A percentile compares a stretch with the other conserved stretches of the same genome.
Conservation (phyloP, 2,113 vertebrate species). For the Indri indri region DNA sequence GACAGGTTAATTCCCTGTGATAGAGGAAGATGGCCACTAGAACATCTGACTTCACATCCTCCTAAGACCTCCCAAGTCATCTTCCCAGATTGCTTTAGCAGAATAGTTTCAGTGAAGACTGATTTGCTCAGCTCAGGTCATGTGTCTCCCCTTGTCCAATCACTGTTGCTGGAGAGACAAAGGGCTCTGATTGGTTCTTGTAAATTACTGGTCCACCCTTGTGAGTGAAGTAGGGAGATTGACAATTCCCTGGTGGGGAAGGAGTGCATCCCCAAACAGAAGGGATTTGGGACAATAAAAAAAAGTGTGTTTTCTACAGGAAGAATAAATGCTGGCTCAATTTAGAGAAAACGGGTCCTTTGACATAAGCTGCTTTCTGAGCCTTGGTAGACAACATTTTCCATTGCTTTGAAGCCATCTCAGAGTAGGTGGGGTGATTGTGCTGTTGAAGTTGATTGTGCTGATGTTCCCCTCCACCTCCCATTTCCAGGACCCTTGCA, state of each 20-base stretch:
- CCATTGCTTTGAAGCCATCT: not conserved
- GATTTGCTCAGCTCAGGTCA: not conserved
- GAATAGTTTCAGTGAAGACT: not conserved
- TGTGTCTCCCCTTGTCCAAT: not conserved
- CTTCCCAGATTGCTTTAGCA: not conserved
- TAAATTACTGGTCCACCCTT: not conserved
- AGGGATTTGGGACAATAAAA: not conserved
- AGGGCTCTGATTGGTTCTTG: not conserved
- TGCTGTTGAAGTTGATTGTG: not conserved
- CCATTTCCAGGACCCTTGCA: not conserved
- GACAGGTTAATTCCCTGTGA: not conserved
- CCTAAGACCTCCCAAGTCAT: not conserved
- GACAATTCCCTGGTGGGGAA: not conserved
- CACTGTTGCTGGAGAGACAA: not conserved
- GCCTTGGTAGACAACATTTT: not conserved
- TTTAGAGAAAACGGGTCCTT: not conserved
- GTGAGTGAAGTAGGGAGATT: not conserved
- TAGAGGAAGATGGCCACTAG: not conserved
- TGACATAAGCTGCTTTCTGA: not conserved
- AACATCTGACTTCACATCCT: not conserved
- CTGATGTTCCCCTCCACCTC: not conserved
- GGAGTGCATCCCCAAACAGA: not conserved
- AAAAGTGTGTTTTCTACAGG: not conserved
- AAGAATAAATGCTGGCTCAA: not conserved
- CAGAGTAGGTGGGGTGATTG: not conserved